Conservation (phyloP, 2,113 vertebrate species). For the Melanotaenia duboulayi region DNA sequence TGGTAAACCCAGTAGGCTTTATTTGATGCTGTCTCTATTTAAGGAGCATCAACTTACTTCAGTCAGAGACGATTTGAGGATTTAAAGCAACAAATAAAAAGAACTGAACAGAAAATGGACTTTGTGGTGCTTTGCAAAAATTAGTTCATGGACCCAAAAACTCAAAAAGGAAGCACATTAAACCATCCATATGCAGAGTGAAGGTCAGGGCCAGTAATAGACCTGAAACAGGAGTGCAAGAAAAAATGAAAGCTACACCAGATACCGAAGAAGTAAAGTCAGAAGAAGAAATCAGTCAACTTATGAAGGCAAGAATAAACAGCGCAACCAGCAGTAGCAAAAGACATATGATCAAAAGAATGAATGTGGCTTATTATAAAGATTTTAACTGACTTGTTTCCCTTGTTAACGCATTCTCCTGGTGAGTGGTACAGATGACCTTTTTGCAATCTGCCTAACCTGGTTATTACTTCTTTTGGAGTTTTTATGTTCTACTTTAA, state of each 20-base stretch:
- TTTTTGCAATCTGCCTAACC: no score
- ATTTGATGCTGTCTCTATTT: slow-evolving; percentile 64
- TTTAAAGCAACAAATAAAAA: slow-evolving; percentile 63
- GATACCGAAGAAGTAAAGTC: background rate
- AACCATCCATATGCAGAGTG: slow-evolving; percentile 19
- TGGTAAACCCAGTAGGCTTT: slow-evolving; percentile 61
- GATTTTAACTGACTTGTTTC: background rate
- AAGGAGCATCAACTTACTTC: slow-evolving; percentile 66
- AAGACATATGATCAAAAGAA: background rate
- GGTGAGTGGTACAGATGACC: background rate
- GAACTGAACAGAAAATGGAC: slow-evolving; percentile 49
- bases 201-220: slow-evolving; percentile 17
- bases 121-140: slow-evolving; percentile 45
- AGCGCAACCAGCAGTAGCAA: background rate
- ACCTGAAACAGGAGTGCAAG: background rate
- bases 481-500: background rate
- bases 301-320: background rate
- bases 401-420: background rate
- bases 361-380: background rate
- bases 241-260: slow-evolving; percentile 11
- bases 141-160: slow-evolving; percentile 36
- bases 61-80: slow-evolving; percentile 66
- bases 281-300: no score
- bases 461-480: no score
- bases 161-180: slow-evolving; percentile 30